Evolutionary conservation across 2,113 vertebrate species (phyloP).

Genomic region (Brachypodius melanocephalos): DNA sequence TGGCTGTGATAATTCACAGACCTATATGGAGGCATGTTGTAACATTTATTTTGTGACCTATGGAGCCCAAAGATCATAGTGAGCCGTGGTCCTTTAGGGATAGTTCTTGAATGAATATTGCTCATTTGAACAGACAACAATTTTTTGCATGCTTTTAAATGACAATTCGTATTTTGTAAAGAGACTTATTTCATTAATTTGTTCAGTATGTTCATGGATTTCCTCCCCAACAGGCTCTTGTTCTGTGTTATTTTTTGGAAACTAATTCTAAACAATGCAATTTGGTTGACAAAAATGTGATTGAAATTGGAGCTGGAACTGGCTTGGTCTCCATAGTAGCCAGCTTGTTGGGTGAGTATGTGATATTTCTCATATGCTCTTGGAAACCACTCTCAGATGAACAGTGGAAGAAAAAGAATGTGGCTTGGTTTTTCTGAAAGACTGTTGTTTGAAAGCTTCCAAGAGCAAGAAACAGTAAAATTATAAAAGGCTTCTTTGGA

Average conservation of each 20-base stretch:
- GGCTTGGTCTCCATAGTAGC: constrained; percentile 90
- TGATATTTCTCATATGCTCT: neutral
- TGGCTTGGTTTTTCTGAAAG: neutral
- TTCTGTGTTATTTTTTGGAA: constrained; percentile 93
- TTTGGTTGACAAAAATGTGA: constrained; percentile 86
- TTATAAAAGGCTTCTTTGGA: neutral
- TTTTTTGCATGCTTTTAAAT: neutral
- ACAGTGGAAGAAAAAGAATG: neutral
- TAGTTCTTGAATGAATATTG: neutral
- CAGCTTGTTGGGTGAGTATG: constrained; percentile 84
- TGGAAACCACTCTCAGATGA: neutral
- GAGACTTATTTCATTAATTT: neutral
- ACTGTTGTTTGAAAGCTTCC: neutral
- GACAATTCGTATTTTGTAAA: neutral
- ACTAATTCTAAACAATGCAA: constrained; percentile 79
- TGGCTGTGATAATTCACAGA: neutral
- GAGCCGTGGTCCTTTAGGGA: neutral
- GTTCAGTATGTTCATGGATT: neutral
- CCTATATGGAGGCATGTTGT: neutral
- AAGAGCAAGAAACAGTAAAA: neutral
- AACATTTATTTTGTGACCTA: neutral
- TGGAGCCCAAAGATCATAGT: neutral
- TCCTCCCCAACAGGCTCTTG: constrained; percentile 80
- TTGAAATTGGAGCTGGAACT: constrained; percentile 95
- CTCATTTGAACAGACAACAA: neutral